Percentiles rank a stretch among this genome's conserved stretches.
Conservation (phyloP, 2,113 vertebrate genomes). For the Thalassarche chlororhynchos region DNA sequence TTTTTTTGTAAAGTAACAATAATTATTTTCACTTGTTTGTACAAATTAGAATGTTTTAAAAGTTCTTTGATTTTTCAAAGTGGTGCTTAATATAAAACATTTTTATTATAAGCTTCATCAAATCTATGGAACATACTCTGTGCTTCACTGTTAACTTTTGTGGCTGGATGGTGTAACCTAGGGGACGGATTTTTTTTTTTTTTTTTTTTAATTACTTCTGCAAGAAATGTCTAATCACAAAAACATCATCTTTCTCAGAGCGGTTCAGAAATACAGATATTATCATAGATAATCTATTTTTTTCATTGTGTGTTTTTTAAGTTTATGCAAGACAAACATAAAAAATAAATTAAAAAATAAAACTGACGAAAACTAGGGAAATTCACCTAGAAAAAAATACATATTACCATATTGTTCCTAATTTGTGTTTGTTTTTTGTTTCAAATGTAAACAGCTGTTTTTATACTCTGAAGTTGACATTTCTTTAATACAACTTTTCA, state of each 20-base stretch:
- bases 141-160: not conserved
- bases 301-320: not conserved
- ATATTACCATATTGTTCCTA: not conserved
- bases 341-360: not conserved
- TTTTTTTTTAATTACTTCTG: not conserved
- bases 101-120: not conserved
- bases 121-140: not conserved
- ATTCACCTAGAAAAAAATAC: not conserved
- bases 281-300: not conserved
- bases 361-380: not conserved
- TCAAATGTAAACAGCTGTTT: not conserved
- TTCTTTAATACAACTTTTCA: not conserved
- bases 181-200: fast-evolving
- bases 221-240: not conserved
- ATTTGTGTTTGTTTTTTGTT: not conserved
- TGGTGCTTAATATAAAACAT: not conserved
- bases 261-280: not conserved
- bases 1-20: not conserved
- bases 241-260: not conserved
- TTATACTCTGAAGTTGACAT: not conserved
- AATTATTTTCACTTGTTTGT: not conserved
- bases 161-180: not conserved
- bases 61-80: not conserved
- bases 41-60: not conserved
- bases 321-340: not conserved